Conservation (phyloP, 2,113 vertebrate genomes). For the Corythornis madagascariensis region DNA sequence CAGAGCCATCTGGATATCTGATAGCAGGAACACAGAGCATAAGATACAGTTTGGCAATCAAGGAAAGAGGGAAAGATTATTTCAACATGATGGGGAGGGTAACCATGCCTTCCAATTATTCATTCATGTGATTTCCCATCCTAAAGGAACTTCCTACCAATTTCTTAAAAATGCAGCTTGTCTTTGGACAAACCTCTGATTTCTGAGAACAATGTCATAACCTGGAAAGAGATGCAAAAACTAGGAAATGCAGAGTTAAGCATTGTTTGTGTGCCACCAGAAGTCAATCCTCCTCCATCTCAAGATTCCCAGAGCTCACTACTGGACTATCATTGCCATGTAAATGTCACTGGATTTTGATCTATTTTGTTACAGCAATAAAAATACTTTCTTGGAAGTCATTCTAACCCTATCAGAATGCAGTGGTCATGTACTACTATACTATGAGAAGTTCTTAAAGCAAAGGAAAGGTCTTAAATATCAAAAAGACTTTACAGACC, state of each 20-base stretch:
- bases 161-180: not conserved
- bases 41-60: not conserved
- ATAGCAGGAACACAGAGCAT: not conserved
- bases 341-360: not conserved
- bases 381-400: not conserved
- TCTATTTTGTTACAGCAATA: not conserved
- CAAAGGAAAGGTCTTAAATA: constrained; percentile 6
- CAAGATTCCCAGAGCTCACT: not conserved
- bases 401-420: not conserved
- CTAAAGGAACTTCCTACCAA: not conserved
- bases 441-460: not conserved
- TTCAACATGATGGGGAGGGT: not conserved
- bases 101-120: not conserved
- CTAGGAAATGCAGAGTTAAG: not conserved
- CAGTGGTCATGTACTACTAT: not conserved
- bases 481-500: not conserved
- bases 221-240: not conserved
- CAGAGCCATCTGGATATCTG: not conserved
- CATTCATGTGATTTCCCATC: not conserved
- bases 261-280: not conserved
- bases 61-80: not conserved
- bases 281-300: not conserved
- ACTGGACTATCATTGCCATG: not conserved
- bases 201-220: not conserved
- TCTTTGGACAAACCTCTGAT: not conserved